Conservation (phyloP, 2,888 invertebrate species). For the Brachypterus glaber region DNA sequence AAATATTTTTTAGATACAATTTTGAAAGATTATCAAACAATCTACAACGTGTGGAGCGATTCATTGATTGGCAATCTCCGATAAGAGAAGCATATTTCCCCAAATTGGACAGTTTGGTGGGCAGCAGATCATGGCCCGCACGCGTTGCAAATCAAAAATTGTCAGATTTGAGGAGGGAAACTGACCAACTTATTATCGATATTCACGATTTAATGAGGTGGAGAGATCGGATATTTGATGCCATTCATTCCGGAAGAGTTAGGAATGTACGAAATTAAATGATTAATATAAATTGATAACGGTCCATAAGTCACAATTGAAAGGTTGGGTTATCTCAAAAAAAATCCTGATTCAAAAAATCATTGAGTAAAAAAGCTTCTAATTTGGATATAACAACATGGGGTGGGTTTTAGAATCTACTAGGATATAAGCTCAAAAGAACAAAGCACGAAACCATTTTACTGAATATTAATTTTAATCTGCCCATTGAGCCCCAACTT, state of each 20-base stretch:
- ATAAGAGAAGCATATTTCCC: conserved; percentile 74
- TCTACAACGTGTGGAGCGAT: conserved; percentile 51
- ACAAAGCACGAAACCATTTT: no score
- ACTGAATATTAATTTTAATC: no score
- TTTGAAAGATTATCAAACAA: conserved; percentile 64
- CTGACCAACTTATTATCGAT: conserved; percentile 56
- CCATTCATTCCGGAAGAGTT: conserved; percentile 55
- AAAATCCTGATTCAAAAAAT: no score
- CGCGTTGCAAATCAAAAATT: conserved; percentile 49
- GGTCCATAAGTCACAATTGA: no score
- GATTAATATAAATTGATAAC: background rate
- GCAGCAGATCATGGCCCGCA: conserved; percentile 65
- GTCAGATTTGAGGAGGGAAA: conserved; percentile 54
- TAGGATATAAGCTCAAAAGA: no score
- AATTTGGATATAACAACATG: no score
- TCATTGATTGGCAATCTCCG: conserved; percentile 55
- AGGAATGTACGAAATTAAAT: conserved; percentile 42
- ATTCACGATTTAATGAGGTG: conserved; percentile 61
- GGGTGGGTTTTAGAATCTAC: no score
- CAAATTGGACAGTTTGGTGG: conserved; percentile 66
- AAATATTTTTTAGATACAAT: conserved; percentile 57
- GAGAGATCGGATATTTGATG: conserved; percentile 61
- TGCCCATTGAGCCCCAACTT: no score
- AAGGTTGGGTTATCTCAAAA: no score
- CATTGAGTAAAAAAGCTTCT: no score